Evolutionary conservation across 1,140 invertebrate species (phyloP).

Genomic region (Helicorthomorpha holstii): DNA sequence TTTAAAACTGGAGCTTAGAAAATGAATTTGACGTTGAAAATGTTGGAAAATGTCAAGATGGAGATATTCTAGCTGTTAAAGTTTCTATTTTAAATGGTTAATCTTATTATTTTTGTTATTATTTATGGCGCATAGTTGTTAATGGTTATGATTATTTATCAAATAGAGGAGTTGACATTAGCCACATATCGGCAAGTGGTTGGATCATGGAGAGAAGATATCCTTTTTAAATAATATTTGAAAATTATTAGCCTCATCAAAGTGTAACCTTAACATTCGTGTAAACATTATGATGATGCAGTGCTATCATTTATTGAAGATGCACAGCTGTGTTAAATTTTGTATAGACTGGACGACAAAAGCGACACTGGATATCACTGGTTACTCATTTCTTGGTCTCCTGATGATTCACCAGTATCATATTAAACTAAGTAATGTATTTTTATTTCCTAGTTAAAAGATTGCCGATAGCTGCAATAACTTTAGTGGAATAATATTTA

Average conservation of each 20-base stretch:
- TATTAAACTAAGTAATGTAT: not conserved
- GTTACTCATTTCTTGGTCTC: slow-evolving; percentile 88
- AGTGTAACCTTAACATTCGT: slow-evolving; percentile 1
- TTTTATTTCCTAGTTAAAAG: no score
- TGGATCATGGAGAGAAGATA: slow-evolving; percentile 65
- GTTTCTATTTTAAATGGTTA: slow-evolving; percentile 72
- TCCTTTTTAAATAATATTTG: slow-evolving; percentile 9
- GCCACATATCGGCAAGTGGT: slow-evolving; percentile 44
- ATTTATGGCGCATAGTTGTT: not conserved
- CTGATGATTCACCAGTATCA: slow-evolving; percentile 55
- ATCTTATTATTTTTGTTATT: slow-evolving; percentile 10
- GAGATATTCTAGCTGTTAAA: slow-evolving; percentile 60
- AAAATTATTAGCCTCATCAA: slow-evolving; percentile 2
- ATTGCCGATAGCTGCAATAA: no score
- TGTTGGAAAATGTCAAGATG: slow-evolving; percentile 63
- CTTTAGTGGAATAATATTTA: no score
- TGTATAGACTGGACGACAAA: slow-evolving; percentile 71
- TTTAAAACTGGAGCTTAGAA: no score
- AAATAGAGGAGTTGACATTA: slow-evolving; percentile 55
- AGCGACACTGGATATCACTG: slow-evolving; percentile 63
- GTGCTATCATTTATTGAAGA: slow-evolving; percentile 58
- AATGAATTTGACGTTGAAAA: slow-evolving; percentile 61
- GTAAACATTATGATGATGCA: slow-evolving; percentile 51
- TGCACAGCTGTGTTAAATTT: slow-evolving; percentile 80
- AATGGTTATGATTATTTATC: not conserved